phyloP scores from a whole-genome alignment of 2,113 vertebrate genomes.

The Ahaetulla prasina region DNA sequence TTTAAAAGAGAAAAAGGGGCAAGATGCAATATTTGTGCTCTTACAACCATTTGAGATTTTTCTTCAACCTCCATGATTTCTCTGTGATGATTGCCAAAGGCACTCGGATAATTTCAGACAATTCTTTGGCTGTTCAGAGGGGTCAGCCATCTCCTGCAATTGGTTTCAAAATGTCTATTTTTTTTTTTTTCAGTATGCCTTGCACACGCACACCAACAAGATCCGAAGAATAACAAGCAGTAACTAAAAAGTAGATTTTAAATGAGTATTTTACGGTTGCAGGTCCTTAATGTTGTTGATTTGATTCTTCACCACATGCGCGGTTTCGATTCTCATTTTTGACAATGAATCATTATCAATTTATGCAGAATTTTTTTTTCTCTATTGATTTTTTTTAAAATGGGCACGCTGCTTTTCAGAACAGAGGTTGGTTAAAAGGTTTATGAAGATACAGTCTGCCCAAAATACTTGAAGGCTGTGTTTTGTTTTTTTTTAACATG shows the following conservation, averaged over 20 bases:
- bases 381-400: background rate
- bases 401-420: background rate
- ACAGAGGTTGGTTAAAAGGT: background rate
- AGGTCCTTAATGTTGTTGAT: background rate
- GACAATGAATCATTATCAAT: background rate
- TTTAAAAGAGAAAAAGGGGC: background rate
- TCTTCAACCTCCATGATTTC: background rate
- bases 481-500: background rate
- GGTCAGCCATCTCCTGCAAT: background rate
- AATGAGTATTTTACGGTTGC: background rate
- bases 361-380: background rate
- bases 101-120: background rate
- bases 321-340: background rate
- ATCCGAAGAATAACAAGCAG: background rate
- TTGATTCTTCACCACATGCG: background rate
- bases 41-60: background rate
- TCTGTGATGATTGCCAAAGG: background rate
- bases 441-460: background rate
- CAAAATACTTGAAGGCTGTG: background rate
- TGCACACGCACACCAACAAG: background rate
- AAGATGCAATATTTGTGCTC: background rate
- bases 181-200: background rate
- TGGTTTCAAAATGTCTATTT: background rate
- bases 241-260: background rate
- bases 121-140: background rate